Evolutionary conservation across 2,113 vertebrate species (phyloP).

Genomic region (Mustelus asterias): DNA sequence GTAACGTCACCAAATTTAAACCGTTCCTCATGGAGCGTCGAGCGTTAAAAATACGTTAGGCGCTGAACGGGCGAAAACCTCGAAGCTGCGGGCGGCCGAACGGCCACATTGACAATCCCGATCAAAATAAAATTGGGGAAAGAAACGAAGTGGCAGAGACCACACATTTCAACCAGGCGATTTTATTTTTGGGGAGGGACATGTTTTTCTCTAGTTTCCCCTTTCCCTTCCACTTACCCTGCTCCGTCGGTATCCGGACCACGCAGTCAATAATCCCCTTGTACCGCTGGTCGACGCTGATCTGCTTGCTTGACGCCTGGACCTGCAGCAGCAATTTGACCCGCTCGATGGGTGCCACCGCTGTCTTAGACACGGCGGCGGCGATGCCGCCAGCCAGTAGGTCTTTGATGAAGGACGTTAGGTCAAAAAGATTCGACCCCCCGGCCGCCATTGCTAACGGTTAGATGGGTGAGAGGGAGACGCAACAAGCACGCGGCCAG

Average conservation of each 20-base stretch:
- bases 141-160: background rate
- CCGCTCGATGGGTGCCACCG: constrained; percentile 79
- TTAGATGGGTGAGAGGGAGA: background rate
- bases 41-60: background rate
- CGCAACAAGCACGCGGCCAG: background rate
- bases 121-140: background rate
- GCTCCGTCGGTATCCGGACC: constrained; percentile 43
- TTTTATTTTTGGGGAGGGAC: too few relatives aligned
- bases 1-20: background rate
- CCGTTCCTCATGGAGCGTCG: background rate
- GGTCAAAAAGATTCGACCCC: constrained; percentile 15
- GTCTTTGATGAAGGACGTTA: constrained; percentile 68
- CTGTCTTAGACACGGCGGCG: constrained; percentile 77
- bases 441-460: background rate
- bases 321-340: constrained; percentile 71
- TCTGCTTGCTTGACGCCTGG: constrained; percentile 48
- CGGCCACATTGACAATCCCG: background rate
- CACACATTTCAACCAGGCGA: background rate
- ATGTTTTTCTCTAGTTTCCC: background rate
- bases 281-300: constrained; percentile 42
- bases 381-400: constrained; percentile 76
- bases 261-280: constrained; percentile 47
- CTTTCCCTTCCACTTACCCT: constrained; percentile 40
- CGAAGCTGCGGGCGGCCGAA: background rate
- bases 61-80: background rate